phyloP scores from a whole-genome alignment of 2,113 vertebrate genomes.

The Anolis carolinensis region DNA sequence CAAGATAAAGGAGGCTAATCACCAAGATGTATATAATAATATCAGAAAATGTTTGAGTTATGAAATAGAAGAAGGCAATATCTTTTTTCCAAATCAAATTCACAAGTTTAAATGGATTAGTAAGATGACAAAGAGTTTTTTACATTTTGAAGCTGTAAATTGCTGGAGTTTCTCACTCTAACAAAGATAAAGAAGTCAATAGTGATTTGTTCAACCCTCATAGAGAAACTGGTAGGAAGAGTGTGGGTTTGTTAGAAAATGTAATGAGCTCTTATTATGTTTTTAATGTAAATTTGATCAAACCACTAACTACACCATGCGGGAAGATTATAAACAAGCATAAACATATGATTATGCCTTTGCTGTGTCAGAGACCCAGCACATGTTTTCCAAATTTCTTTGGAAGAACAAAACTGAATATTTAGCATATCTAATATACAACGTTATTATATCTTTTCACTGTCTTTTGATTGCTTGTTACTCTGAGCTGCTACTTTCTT shows the following conservation, averaged over 20 bases:
- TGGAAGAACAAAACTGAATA: background rate
- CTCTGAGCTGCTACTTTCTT: background rate
- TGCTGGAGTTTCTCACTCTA: conserved; percentile 15
- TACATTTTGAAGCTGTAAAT: conserved; percentile 6
- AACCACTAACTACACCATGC: background rate
- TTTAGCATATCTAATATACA: background rate
- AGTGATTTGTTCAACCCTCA: background rate
- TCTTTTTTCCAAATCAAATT: conserved; percentile 31
- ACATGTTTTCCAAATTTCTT: background rate
- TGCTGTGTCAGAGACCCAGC: background rate
- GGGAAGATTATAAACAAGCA: background rate
- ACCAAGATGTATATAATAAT: background rate
- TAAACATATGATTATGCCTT: background rate
- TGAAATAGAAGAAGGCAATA: background rate
- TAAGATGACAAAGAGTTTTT: conserved; percentile 22
- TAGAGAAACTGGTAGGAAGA: conserved; percentile 23
- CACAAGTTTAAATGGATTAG: conserved; percentile 28
- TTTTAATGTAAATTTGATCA: conserved; percentile 6
- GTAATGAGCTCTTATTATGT: conserved; percentile 5
- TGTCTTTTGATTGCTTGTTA: background rate
- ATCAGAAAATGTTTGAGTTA: conserved; percentile 6
- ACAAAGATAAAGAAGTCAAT: background rate
- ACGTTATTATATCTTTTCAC: background rate
- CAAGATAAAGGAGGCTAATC: conserved; percentile 20
- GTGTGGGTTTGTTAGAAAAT: background rate